A percentile compares a stretch with the other conserved stretches of the same genome.
Evolutionary conservation across 1,140 invertebrate genomes (phyloP).

Genomic region (Melipona quadrifasciata): DNA sequence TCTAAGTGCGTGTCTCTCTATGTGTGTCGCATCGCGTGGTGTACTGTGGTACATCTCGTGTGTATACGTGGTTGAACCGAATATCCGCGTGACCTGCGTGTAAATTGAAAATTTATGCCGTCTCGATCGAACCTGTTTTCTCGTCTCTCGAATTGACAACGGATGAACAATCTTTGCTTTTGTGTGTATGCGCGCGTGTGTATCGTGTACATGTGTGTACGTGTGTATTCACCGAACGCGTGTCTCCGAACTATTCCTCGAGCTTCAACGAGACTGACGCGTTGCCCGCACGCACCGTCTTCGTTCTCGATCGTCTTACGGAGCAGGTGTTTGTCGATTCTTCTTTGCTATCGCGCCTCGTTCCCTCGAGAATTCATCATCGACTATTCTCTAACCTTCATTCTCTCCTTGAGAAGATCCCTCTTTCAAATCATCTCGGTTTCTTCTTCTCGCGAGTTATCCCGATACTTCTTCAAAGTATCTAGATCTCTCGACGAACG

Average conservation of each 20-base stretch:
- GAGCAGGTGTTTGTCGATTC: background rate
- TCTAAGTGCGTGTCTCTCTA: conserved; percentile 35
- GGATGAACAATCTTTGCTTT: background rate
- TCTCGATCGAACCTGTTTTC: background rate
- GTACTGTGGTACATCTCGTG: background rate
- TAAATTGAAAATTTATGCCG: background rate
- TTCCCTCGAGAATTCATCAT: background rate
- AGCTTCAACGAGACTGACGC: conserved; percentile 39
- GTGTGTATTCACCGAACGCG: background rate
- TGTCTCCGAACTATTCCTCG: conserved; percentile 30
- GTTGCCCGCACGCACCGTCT: conserved; percentile 43
- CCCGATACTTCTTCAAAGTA: no score
- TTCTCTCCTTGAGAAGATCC: background rate
- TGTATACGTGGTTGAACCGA: background rate
- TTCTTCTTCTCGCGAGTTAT: background rate
- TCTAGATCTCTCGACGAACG: background rate
- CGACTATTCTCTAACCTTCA: background rate
- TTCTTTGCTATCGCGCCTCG: background rate
- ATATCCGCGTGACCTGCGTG: background rate
- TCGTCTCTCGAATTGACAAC: background rate
- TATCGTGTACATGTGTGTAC: background rate
- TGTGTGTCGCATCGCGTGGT: background rate
- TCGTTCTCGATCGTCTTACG: conserved; percentile 29
- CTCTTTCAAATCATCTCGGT: no score
- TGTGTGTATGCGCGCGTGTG: no score